A percentile compares a stretch with the other conserved stretches of the same genome.
Conservation (phyloP, 2,113 vertebrate genomes). For the Atlantisia rogersi region DNA sequence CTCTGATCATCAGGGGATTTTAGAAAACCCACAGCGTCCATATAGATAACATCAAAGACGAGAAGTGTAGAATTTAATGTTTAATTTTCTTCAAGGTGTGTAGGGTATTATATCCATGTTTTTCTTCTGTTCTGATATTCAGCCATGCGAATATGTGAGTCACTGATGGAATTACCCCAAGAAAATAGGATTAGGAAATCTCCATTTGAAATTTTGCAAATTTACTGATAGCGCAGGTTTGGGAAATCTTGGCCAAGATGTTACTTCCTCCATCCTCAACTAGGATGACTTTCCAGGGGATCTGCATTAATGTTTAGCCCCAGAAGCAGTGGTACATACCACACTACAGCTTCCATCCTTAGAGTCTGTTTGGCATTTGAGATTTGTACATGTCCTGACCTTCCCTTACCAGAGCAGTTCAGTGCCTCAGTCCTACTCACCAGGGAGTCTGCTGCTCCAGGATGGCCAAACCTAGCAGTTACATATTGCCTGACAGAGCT, state of each 20-base stretch:
- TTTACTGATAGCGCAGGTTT: slow-evolving; percentile 30
- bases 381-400: not conserved
- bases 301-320: not conserved
- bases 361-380: not conserved
- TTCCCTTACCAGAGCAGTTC: not conserved
- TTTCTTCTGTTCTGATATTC: slow-evolving; percentile 29
- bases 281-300: not conserved
- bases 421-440: not conserved
- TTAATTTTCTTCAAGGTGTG: slow-evolving; percentile 25
- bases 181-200: slow-evolving; percentile 50
- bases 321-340: not conserved
- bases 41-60: not conserved
- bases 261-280: slow-evolving; percentile 7
- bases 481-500: not conserved
- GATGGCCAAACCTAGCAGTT: not conserved
- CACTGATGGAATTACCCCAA: slow-evolving; percentile 40
- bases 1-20: not conserved
- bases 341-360: not conserved
- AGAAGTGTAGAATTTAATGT: slow-evolving; percentile 3
- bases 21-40: not conserved
- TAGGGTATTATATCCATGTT: not conserved
- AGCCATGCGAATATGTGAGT: not conserved
- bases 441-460: not conserved
- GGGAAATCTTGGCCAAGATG: slow-evolving; percentile 13
- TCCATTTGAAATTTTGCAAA: slow-evolving; percentile 46